Evolutionary conservation across 2,888 invertebrate genomes (phyloP).

Genomic region (Metellina segmentata): DNA sequence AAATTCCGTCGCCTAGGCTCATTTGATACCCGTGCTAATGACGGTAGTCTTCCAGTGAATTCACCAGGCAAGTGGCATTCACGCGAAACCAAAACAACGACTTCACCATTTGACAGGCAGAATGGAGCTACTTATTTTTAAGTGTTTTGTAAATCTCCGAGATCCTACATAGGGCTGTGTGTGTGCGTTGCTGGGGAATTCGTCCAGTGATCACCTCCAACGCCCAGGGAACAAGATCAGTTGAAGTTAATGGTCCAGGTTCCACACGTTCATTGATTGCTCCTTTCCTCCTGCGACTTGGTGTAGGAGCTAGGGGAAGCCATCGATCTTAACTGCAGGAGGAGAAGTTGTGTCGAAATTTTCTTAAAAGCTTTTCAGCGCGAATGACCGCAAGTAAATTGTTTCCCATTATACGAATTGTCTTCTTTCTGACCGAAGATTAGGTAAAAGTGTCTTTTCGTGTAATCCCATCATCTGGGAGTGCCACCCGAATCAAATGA

Average conservation of each 20-base stretch:
- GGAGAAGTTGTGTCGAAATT: slow-evolving; percentile 66
- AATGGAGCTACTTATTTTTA: slow-evolving; percentile 63
- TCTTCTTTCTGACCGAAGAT: slow-evolving; percentile 57
- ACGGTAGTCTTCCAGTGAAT: too few relatives aligned
- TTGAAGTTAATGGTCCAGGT: slow-evolving; percentile 51
- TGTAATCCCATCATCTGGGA: slow-evolving; percentile 51
- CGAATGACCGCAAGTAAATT: slow-evolving; percentile 74
- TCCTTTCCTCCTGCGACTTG: slow-evolving; percentile 25
- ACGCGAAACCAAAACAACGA: not conserved
- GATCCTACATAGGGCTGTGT: not conserved
- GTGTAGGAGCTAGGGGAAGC: slow-evolving; percentile 25
- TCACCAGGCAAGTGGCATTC: too few relatives aligned
- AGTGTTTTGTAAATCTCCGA: slow-evolving; percentile 57
- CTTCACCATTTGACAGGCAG: slow-evolving; percentile 23
- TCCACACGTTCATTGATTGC: slow-evolving; percentile 52
- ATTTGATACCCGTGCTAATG: too few relatives aligned
- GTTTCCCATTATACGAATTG: slow-evolving; percentile 68
- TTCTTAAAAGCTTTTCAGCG: slow-evolving; percentile 75
- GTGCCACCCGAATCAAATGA: slow-evolving; percentile 39
- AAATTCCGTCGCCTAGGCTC: too few relatives aligned
- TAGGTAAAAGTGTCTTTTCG: slow-evolving; percentile 73
- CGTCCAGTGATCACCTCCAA: slow-evolving; percentile 10
- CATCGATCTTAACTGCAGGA: slow-evolving; percentile 52
- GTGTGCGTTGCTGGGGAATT: not conserved
- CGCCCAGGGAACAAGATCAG: slow-evolving; percentile 16